Percentiles rank a stretch among this genome's conserved stretches.
These are phyloP conservation scores for Heliothis subflexa DNA, from an alignment of 1,140 invertebrate species.

Conservation along the genomic window DNA sequence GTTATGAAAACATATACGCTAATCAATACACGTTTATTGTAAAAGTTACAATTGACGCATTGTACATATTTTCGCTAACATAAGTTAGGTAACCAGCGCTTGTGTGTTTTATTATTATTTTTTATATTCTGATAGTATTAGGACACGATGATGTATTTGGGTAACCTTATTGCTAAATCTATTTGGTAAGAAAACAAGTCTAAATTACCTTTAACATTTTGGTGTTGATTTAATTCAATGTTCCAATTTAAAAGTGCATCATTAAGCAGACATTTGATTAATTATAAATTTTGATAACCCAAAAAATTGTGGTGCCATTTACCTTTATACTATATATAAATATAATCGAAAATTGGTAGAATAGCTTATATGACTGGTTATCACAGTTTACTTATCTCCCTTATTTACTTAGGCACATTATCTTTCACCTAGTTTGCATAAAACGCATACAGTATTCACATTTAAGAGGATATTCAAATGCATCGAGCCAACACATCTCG, in stretches of 20 bases:
- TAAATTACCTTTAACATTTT: conserved; percentile 15
- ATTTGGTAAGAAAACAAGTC: conserved; percentile 17
- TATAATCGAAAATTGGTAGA: too few species aligned
- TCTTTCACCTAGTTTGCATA: neutral
- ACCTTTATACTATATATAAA: too few species aligned
- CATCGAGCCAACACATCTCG: conserved; percentile 4
- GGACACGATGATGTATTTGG: conserved; percentile 39
- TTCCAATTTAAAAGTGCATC: neutral
- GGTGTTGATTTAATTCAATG: conserved; percentile 1
- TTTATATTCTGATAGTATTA: conserved; percentile 32
- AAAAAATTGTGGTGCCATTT: too few species aligned
- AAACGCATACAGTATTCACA: neutral
- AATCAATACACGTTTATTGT: conserved; percentile 1
- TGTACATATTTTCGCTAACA: neutral
- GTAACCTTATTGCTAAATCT: conserved; percentile 41
- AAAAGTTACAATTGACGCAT: conserved; percentile 10
- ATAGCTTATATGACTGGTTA: too few species aligned
- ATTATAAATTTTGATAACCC: too few species aligned
- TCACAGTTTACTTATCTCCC: too few species aligned
- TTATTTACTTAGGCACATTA: too few species aligned
- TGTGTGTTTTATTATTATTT: conserved; percentile 35
- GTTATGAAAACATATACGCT: neutral
- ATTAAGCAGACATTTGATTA: too few species aligned
- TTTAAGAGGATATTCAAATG: neutral
- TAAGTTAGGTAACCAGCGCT: conserved; percentile 13